Evolutionary conservation across 1,140 invertebrate species (phyloP), one percentile per base, ranked within the genome.

Genomic region (Varroa destructor): DNA sequence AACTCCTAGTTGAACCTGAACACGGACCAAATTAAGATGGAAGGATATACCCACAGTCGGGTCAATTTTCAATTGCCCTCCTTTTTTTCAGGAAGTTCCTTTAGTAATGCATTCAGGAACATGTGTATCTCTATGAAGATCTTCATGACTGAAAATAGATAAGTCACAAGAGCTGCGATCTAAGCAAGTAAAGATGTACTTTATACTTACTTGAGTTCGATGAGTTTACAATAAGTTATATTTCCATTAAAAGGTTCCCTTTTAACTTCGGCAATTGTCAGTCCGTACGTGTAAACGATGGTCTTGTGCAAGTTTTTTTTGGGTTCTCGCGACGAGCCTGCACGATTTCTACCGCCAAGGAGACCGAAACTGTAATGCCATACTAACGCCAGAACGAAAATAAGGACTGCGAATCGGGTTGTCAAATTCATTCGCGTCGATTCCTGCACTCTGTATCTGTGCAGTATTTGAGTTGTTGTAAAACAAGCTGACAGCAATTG

Each of bases 201-300:
- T 58, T 12, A 36, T 43, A 67, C 61, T 67, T 8, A 67, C 61
- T 1, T 25, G 61, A 67, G 12, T 37, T 67, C 61, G 10, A 37
- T 25, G n/a, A 67, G 61, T 46, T 67, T 67, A 46, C 61, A 67
- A 8, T 14, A 67, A 5, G 14, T 12, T 37, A 67, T 40, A 2
- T 12, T 1, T 43, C 61, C 40, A 40, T 67, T 46, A 8, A 36
- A 46, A n/a, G 61, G 61, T 4, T 46, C 46, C 8, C 61, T 67
- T 40, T 67, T 43, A 10, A 67, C 46, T 40, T 67, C 61, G 12
- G 61, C 61, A 40, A 67, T 37, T 1, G 61, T 67, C 3, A 67
- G 8, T 14, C 61, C 61, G 61, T 67, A 67, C 8, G 61, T 67
- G 46, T 67, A 67, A 12, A 67, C 61, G 3, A 40, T 40, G 37